These are phyloP conservation scores for Zaprionus davidi DNA, from an alignment of 1,140 invertebrate genomes.

Conservation along the genomic window DNA sequence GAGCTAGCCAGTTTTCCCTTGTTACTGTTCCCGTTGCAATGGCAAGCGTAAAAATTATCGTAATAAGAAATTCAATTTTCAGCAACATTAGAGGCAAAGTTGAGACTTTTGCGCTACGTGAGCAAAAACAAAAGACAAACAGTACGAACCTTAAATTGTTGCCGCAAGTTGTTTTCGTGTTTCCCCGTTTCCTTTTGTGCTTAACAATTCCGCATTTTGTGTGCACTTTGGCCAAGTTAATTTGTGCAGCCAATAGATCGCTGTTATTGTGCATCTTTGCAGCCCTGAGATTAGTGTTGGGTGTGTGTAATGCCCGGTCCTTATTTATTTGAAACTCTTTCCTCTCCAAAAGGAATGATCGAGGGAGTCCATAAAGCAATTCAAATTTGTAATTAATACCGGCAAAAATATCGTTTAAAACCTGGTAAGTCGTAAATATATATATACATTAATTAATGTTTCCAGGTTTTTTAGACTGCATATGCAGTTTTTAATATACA, in stretches of 20 bases:
- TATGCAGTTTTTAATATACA: too few species aligned
- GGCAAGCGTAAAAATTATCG: constrained; percentile 46
- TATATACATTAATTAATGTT: too few species aligned
- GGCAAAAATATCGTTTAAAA: too few species aligned
- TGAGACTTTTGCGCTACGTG: constrained; percentile 55
- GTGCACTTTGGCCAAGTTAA: constrained; percentile 3
- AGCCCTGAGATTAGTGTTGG: not conserved
- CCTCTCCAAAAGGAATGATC: not conserved
- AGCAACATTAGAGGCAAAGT: constrained; percentile 79
- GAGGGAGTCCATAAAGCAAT: not conserved
- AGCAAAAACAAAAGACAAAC: constrained; percentile 41
- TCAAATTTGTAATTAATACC: not conserved
- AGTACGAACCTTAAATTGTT: constrained; percentile 54
- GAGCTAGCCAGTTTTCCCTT: not conserved
- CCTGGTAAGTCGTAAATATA: too few species aligned
- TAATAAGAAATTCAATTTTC: constrained; percentile 82
- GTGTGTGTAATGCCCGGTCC: not conserved
- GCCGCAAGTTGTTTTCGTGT: constrained; percentile 38
- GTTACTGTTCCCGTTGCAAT: constrained; percentile 21
- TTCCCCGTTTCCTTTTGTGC: constrained; percentile 23
- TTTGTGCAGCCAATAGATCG: constrained; percentile 2
- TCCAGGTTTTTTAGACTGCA: too few species aligned
- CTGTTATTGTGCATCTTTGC: not conserved
- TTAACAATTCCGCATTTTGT: constrained; percentile 53
- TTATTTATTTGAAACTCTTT: not conserved